phyloP scores from a whole-genome alignment of 2,797 vertebrate species.

The Chlorospingus flavigularis region DNA sequence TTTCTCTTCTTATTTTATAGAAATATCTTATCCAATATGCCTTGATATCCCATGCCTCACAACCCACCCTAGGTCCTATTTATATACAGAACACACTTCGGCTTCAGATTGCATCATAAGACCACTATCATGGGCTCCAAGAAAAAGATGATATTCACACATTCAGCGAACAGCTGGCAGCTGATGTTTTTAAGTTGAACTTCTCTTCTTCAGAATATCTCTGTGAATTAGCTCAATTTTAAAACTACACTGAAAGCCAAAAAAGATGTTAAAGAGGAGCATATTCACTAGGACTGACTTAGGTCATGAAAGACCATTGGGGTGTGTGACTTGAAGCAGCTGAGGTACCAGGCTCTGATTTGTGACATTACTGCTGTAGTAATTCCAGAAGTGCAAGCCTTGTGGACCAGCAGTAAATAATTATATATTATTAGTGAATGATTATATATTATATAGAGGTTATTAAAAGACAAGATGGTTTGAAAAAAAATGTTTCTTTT shows the following conservation, averaged over 20 bases:
- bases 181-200: not conserved
- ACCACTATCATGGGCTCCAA: not conserved
- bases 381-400: not conserved
- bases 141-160: not conserved
- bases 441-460: not conserved
- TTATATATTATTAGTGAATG: not conserved
- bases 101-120: not conserved
- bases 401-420: not conserved
- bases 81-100: not conserved
- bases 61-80: not conserved
- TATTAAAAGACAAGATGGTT: not conserved
- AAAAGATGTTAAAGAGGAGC: not conserved
- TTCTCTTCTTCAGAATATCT: not conserved
- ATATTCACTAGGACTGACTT: not conserved
- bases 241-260: not conserved
- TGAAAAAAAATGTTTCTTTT: not conserved
- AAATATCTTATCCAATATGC: not conserved
- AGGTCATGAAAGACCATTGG: not conserved
- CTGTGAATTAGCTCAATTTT: not conserved
- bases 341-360: not conserved
- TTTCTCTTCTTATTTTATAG: not conserved
- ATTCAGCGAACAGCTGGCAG: conserved; percentile 14
- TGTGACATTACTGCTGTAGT: not conserved
- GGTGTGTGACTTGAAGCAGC: not conserved
- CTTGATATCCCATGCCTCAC: not conserved